Conservation (phyloP, 2,113 vertebrate species). For the Proteles cristata region DNA sequence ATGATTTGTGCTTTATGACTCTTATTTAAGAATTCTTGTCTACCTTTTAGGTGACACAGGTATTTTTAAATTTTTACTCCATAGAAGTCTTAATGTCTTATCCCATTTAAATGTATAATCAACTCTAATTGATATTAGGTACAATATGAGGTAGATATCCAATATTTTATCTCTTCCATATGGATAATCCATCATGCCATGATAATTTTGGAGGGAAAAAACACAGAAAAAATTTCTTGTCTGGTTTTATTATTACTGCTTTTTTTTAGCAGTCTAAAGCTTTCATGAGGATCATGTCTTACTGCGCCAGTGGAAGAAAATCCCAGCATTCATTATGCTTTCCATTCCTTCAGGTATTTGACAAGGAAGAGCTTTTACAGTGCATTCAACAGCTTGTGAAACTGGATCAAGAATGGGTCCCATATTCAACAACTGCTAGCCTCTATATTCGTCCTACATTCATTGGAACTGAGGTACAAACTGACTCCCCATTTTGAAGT, state of each 20-base stretch:
- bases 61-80: background rate
- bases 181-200: background rate
- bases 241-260: background rate
- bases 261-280: background rate
- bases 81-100: background rate
- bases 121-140: background rate
- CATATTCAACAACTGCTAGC: constrained; percentile 87
- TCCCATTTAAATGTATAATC: background rate
- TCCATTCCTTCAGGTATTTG: constrained; percentile 87
- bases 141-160: background rate
- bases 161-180: background rate
- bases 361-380: constrained; percentile 90
- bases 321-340: background rate
- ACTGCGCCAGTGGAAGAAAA: background rate
- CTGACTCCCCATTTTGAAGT: rapidly evolving
- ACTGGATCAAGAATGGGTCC: constrained; percentile 94
- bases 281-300: background rate
- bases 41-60: background rate
- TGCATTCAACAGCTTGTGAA: constrained; percentile 92
- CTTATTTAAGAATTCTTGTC: constrained; percentile 30
- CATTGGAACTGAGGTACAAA: constrained; percentile 91
- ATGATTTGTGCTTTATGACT: background rate
- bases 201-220: background rate
- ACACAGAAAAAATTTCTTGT: background rate
- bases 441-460: constrained; percentile 94